A percentile compares a stretch with the other conserved stretches of the same genome.
Conservation (phyloP, 2,888 invertebrate genomes). For the Nematopogon swammerdamellus region DNA sequence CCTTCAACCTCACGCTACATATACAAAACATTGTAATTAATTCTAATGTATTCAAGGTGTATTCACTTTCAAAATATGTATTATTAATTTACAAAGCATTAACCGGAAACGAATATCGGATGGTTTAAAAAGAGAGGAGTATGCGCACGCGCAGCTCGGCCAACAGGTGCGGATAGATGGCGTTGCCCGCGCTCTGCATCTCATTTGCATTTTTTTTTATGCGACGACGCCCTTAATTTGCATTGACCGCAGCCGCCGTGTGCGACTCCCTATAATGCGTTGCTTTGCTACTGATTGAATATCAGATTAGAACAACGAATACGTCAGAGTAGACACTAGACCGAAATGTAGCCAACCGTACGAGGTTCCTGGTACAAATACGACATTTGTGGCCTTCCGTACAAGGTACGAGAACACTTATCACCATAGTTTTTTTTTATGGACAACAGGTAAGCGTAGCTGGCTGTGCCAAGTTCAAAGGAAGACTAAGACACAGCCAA, state of each 20-base stretch:
- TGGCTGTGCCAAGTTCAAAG: too few species aligned
- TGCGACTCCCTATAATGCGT: too few species aligned
- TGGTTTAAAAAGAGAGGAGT: not conserved
- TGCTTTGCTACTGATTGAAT: too few species aligned
- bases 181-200: not conserved
- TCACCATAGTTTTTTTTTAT: too few species aligned
- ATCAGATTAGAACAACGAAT: too few species aligned
- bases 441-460: too few species aligned
- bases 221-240: not conserved
- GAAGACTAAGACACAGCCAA: too few species aligned
- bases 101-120: not conserved
- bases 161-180: not conserved
- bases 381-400: too few species aligned
- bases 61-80: slow-evolving; percentile 27
- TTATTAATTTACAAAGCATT: not conserved
- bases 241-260: not conserved
- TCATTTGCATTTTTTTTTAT: not conserved
- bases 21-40: slow-evolving; percentile 30
- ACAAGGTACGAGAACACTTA: too few species aligned
- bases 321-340: too few species aligned
- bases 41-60: slow-evolving; percentile 41
- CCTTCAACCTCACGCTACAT: slow-evolving; percentile 31
- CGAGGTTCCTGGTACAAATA: too few species aligned
- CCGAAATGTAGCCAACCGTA: too few species aligned
- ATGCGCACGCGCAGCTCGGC: not conserved